These are phyloP conservation scores for Megaustenia siamemsis DNA, from an alignment of 2,888 invertebrate genomes.

Conservation along the genomic window DNA sequence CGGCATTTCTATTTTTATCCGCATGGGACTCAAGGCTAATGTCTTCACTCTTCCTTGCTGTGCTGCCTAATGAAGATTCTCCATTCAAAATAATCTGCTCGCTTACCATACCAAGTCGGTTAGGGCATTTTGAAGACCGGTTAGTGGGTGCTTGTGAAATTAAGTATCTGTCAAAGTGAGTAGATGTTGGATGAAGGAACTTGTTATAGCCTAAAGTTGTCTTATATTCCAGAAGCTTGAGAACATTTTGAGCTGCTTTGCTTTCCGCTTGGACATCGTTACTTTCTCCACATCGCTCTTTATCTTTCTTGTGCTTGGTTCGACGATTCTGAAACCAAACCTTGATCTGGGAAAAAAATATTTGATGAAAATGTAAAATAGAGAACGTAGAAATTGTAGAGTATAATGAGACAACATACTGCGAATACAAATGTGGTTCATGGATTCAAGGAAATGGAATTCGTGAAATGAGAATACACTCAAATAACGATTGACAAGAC, in stretches of 20 bases:
- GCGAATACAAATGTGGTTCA: no score
- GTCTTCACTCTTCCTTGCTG: no score
- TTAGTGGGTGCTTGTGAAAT: background rate
- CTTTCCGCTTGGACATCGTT: slow-evolving; percentile 70
- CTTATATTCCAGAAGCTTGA: slow-evolving; percentile 66
- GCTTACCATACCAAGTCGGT: no score
- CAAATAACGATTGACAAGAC: no score
- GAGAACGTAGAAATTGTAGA: no score
- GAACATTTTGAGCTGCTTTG: slow-evolving; percentile 68
- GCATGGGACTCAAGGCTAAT: background rate
- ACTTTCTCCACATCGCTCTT: slow-evolving; percentile 67
- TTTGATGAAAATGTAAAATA: no score
- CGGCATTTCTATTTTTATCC: background rate
- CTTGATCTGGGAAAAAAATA: slow-evolving; percentile 68
- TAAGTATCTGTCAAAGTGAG: background rate
- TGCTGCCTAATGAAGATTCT: no score
- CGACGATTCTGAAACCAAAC: slow-evolving; percentile 78
- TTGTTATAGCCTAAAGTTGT: slow-evolving; percentile 32
- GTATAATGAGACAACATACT: no score
- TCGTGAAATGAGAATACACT: no score
- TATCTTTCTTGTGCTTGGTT: slow-evolving; percentile 76
- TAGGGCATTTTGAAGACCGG: background rate
- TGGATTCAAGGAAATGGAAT: no score
- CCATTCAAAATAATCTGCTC: background rate
- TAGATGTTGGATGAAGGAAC: background rate